A percentile compares a stretch with the other conserved stretches of the same genome.
phyloP scores from a whole-genome alignment of 2,797 vertebrate genomes.

The Lepilemur septentrionalis region DNA sequence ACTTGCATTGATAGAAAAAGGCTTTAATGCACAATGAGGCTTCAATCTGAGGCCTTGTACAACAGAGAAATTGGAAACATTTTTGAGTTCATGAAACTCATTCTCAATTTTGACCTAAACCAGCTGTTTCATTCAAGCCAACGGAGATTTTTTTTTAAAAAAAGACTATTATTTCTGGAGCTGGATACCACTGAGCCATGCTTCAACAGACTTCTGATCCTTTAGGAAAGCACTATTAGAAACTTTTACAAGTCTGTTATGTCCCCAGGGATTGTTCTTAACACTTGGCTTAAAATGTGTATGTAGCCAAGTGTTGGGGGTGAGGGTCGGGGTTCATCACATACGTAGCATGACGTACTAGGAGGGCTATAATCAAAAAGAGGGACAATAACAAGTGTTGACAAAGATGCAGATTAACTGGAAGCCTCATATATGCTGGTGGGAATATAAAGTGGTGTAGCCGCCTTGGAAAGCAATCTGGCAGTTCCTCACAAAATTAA shows the following conservation, averaged over 20 bases:
- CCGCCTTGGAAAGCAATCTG: conserved; percentile 11
- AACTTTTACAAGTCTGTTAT: not conserved
- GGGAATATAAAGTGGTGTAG: not conserved
- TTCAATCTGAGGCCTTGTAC: conserved; percentile 9
- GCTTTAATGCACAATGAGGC: not conserved
- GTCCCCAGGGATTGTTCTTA: not conserved
- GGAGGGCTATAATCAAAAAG: not conserved
- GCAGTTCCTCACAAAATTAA: not conserved
- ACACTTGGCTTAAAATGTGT: conserved; percentile 9
- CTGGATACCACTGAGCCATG: not conserved
- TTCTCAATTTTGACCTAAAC: conserved; percentile 55
- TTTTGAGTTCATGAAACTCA: conserved; percentile 56
- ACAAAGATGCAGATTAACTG: not conserved
- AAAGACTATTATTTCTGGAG: not conserved
- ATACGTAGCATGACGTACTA: not conserved
- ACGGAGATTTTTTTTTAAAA: not conserved
- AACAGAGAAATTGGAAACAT: conserved; percentile 48
- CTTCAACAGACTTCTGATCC: not conserved
- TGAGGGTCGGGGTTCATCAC: not conserved
- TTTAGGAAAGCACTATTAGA: conserved; percentile 37
- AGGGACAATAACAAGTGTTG: not conserved
- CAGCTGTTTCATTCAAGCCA: conserved; percentile 59
- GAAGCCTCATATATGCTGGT: not conserved
- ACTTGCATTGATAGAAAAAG: conserved; percentile 9
- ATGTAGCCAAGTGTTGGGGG: not conserved